These are phyloP conservation scores for Drosophila sulfurigaster DNA, from an alignment of 1,140 invertebrate genomes.

Conservation along the genomic window DNA sequence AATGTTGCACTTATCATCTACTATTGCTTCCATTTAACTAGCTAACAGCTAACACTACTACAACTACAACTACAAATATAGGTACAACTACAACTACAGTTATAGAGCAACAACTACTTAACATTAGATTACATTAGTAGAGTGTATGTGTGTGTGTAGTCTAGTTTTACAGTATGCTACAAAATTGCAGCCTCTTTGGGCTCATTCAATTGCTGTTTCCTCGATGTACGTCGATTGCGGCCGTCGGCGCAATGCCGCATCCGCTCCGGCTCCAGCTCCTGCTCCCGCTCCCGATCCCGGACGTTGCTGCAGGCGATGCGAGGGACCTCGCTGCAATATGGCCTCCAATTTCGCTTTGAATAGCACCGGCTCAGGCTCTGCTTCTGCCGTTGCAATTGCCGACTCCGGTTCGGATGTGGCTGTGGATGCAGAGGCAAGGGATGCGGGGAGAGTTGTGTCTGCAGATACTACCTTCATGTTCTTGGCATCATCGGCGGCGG, in stretches of 20 bases:
- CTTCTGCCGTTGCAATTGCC: conserved; percentile 2
- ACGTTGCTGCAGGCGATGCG: conserved; percentile 74
- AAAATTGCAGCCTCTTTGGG: conserved; percentile 52
- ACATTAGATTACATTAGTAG: conserved; percentile 51
- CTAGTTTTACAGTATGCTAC: conserved; percentile 35
- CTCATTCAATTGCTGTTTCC: conserved; percentile 56
- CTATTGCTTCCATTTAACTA: conserved; percentile 61
- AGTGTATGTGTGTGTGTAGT: background rate
- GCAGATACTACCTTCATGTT: conserved; percentile 42
- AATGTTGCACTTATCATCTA: conserved; percentile 60
- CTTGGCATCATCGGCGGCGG: conserved; percentile 48
- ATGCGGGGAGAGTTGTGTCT: conserved; percentile 2
- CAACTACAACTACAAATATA: conserved; percentile 36
- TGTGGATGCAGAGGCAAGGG: background rate
- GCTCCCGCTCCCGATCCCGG: conserved; percentile 45
- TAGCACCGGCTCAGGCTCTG: conserved; percentile 53
- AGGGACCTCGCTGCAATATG: conserved; percentile 79
- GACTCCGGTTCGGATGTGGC: conserved; percentile 18
- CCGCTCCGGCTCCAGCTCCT: conserved; percentile 17
- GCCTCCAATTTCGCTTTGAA: conserved; percentile 83
- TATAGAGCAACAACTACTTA: conserved; percentile 28
- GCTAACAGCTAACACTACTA: conserved; percentile 36
- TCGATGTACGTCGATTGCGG: conserved; percentile 64
- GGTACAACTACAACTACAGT: conserved; percentile 37
- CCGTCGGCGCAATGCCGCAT: conserved; percentile 55